Conservation (phyloP, 1,140 invertebrate species). For the Microplitis mediator region DNA sequence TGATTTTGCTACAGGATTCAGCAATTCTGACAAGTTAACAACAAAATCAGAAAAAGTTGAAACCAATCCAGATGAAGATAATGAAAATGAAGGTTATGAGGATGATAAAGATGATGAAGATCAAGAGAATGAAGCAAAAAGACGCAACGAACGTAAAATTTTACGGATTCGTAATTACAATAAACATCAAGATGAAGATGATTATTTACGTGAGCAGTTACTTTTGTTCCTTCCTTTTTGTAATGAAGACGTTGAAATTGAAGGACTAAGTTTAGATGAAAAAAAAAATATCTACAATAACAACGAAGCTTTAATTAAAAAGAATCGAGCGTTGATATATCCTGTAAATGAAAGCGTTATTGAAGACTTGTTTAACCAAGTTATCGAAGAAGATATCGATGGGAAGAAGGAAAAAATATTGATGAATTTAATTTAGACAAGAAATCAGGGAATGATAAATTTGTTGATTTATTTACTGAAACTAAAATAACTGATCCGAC, state of each 20-base stretch:
- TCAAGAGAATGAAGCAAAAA: not conserved
- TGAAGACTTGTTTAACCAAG: not conserved
- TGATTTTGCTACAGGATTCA: conserved; percentile 3
- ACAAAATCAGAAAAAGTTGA: not conserved
- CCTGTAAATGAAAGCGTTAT: not conserved
- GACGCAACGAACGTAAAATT: not conserved
- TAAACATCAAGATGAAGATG: too few relatives aligned
- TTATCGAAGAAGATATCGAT: not conserved
- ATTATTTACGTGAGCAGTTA: not conserved
- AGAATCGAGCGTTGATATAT: conserved; percentile 6
- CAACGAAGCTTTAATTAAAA: conserved; percentile 4
- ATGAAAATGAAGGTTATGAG: not conserved
- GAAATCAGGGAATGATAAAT: not conserved
- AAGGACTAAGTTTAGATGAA: not conserved
- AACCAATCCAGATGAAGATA: not conserved
- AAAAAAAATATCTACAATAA: not conserved
- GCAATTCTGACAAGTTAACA: not conserved
- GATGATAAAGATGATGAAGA: not conserved
- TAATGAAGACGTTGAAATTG: not conserved
- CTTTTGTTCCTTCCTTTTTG: not conserved
- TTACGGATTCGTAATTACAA: not conserved
- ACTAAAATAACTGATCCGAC: not conserved
- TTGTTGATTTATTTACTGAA: not conserved
- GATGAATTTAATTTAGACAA: not conserved
- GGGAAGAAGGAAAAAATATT: not conserved